Conservation (phyloP, 2,113 vertebrate genomes). For the Aphelocoma coerulescens region DNA sequence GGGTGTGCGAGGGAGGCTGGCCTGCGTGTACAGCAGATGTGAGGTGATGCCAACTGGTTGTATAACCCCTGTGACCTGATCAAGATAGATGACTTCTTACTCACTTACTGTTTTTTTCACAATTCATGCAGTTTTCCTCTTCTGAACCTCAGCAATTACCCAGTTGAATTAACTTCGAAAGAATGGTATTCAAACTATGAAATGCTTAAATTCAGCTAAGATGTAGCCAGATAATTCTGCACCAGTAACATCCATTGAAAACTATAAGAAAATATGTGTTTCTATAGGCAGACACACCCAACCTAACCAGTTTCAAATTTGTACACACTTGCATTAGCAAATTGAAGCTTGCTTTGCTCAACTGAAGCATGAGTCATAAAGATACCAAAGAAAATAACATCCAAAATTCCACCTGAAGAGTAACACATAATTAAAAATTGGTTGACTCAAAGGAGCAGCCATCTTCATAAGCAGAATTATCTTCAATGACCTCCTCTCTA, state of each 20-base stretch:
- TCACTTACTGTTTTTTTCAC: background rate
- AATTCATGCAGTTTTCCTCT: background rate
- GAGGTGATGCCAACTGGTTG: background rate
- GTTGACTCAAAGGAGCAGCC: slow-evolving; percentile 38
- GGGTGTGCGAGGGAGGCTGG: background rate
- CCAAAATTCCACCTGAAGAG: slow-evolving; percentile 47
- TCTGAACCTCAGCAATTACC: background rate
- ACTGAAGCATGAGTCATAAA: slow-evolving; percentile 62
- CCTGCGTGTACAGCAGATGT: background rate
- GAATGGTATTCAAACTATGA: background rate
- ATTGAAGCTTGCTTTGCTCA: slow-evolving; percentile 60
- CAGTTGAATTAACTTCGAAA: background rate
- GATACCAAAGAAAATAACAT: slow-evolving; percentile 62
- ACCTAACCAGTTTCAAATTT: slow-evolving; percentile 73
- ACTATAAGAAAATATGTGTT: slow-evolving; percentile 31
- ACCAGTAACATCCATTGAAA: slow-evolving; percentile 18
- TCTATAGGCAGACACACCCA: slow-evolving; percentile 63
- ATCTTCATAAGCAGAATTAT: slow-evolving; percentile 33
- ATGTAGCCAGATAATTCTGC: background rate
- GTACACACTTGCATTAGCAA: slow-evolving; percentile 67
- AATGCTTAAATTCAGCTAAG: background rate
- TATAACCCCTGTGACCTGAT: background rate
- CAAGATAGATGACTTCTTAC: background rate
- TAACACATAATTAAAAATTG: slow-evolving; percentile 52
- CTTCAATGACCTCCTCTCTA: slow-evolving; percentile 8